These are phyloP conservation scores for Bombus fervidus DNA, from an alignment of 1,140 invertebrate species.

Conservation along the genomic window DNA sequence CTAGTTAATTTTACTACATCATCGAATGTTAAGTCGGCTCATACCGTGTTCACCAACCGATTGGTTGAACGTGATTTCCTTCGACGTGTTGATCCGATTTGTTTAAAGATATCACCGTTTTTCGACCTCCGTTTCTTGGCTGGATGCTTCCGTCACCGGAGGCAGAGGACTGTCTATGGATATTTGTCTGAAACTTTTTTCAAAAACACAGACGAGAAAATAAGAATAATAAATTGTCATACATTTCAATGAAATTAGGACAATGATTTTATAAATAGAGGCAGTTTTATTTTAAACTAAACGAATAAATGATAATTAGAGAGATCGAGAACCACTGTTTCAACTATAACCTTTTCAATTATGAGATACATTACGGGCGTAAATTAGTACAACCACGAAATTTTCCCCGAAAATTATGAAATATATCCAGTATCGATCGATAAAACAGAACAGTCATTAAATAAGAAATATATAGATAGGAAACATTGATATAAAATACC, in stretches of 20 bases:
- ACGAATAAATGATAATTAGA: too few species aligned
- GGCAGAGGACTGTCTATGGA: conserved; percentile 73
- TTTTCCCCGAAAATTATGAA: not conserved
- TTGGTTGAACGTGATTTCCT: not conserved
- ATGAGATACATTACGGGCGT: not conserved
- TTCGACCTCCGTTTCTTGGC: conserved; percentile 69
- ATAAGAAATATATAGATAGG: too few species aligned
- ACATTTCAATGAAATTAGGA: not conserved
- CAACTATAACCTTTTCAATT: not conserved
- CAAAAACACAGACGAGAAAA: not conserved
- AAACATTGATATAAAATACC: not conserved
- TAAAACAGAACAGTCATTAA: not conserved
- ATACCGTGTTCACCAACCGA: not conserved
- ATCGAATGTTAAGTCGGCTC: not conserved
- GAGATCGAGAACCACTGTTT: not conserved
- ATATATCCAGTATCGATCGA: not conserved
- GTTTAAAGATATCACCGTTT: conserved; percentile 67
- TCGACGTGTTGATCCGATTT: not conserved
- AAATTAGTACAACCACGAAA: not conserved
- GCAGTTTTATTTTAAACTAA: not conserved
- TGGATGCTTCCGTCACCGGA: conserved; percentile 71
- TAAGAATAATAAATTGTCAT: not conserved
- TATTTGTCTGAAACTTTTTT: conserved; percentile 67
- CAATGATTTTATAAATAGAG: too few species aligned
- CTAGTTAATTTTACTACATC: not conserved